Percentiles rank a stretch among this genome's conserved stretches.
phyloP scores from a whole-genome alignment of 1,140 invertebrate genomes.

The Bilobella aurantiaca region DNA sequence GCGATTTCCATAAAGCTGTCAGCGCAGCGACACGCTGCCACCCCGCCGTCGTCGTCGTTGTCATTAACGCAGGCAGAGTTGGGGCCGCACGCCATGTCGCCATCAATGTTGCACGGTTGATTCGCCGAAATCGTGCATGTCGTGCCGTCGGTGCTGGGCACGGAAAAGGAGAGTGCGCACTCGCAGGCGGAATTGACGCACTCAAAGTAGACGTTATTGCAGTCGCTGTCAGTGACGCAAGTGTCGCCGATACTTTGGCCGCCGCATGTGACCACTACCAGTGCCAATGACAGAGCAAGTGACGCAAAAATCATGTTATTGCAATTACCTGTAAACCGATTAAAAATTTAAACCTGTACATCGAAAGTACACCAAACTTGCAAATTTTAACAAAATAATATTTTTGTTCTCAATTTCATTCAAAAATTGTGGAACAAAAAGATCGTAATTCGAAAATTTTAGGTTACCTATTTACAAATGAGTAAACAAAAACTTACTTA shows the following conservation, averaged over 20 bases:
- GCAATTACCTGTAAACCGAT: too few relatives aligned
- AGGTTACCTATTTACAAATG: too few relatives aligned
- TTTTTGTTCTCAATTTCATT: too few relatives aligned
- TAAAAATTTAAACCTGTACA: too few relatives aligned
- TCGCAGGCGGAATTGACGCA: conserved; percentile 12
- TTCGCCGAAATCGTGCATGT: conserved; percentile 14
- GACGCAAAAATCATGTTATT: too few relatives aligned
- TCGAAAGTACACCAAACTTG: too few relatives aligned
- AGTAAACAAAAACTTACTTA: too few relatives aligned
- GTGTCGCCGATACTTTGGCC: conserved; percentile 1
- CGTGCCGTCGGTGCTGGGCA: conserved; percentile 8
- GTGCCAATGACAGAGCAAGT: neutral
- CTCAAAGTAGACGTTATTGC: neutral
- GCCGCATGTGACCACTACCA: neutral
- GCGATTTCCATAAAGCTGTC: neutral
- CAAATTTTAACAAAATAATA: too few relatives aligned
- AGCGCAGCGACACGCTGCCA: conserved; percentile 9
- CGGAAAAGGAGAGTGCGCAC: conserved; percentile 18
- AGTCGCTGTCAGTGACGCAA: neutral
- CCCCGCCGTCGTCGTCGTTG: neutral
- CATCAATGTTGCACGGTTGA: conserved; percentile 11
- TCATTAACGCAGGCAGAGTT: conserved; percentile 12
- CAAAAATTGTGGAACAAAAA: too few relatives aligned
- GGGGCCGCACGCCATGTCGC: conserved; percentile 12
- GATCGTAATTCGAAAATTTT: too few relatives aligned